These are phyloP conservation scores for Falco cherrug DNA, from an alignment of 2,797 vertebrate genomes.

Conservation along the genomic window DNA sequence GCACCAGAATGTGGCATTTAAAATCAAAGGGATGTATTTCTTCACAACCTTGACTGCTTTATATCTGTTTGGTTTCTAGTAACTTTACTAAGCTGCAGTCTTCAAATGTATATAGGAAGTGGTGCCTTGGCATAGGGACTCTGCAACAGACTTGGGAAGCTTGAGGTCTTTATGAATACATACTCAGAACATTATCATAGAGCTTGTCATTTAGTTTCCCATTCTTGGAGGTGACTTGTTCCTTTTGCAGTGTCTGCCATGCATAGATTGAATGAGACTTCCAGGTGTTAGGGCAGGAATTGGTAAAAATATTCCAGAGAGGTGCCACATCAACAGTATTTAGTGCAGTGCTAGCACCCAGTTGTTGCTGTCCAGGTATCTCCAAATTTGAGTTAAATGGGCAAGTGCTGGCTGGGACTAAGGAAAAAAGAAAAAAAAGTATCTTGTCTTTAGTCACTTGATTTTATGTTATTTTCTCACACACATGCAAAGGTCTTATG, in stretches of 20 bases:
- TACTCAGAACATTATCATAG: background rate
- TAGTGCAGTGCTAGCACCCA: background rate
- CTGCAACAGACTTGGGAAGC: background rate
- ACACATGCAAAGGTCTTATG: rapidly evolving
- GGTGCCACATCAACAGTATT: background rate
- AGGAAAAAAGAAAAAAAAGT: background rate
- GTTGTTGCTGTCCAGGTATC: background rate
- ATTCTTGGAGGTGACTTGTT: background rate
- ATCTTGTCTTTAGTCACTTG: background rate
- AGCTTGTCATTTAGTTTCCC: background rate
- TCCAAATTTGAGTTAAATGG: background rate
- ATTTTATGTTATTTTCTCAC: background rate
- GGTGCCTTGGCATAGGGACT: background rate
- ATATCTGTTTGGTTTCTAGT: background rate
- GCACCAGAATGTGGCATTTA: background rate
- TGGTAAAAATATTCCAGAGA: background rate
- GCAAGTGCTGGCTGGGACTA: background rate
- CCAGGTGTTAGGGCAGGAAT: background rate
- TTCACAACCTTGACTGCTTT: background rate
- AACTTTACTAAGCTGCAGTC: background rate
- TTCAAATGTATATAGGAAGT: background rate
- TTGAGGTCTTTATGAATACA: background rate
- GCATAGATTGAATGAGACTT: background rate
- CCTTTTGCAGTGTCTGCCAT: background rate
- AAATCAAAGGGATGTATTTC: background rate